Conservation (phyloP, 1,140 invertebrate species). For the Ceratosolen fusciceps region DNA sequence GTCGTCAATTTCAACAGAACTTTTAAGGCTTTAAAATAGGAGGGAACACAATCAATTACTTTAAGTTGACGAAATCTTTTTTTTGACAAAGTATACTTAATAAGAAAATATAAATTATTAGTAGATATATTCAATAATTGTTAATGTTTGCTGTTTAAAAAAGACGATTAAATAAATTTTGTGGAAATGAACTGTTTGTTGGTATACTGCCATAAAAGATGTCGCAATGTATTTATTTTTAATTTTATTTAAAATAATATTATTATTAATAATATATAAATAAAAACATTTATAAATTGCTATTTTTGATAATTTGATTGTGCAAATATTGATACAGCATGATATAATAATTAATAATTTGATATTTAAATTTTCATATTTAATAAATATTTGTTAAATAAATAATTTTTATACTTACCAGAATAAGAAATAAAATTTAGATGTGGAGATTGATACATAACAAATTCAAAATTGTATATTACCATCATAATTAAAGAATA, state of each 20-base stretch:
- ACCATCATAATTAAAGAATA: constrained; percentile 49
- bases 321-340: constrained; percentile 32
- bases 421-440: constrained; percentile 60
- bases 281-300: constrained; percentile 37
- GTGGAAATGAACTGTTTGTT: not conserved
- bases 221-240: constrained; percentile 21
- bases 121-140: not conserved
- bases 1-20: constrained; percentile 43
- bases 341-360: constrained; percentile 22
- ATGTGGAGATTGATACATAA: constrained; percentile 57
- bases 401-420: constrained; percentile 62
- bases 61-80: constrained; percentile 36
- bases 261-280: constrained; percentile 38
- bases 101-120: not conserved
- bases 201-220: constrained; percentile 39
- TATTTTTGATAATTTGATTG: constrained; percentile 6
- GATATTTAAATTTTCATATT: not conserved
- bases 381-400: not conserved
- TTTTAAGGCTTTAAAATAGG: constrained; percentile 48
- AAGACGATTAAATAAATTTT: not conserved
- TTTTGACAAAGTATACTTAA: constrained; percentile 31
- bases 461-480: constrained; percentile 32
- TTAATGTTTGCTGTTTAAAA: not conserved
- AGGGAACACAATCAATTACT: constrained; percentile 41
- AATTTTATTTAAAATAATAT: constrained; percentile 29